phyloP scores from a whole-genome alignment of 2,797 vertebrate species.

The Arctocebus calabarensis region DNA sequence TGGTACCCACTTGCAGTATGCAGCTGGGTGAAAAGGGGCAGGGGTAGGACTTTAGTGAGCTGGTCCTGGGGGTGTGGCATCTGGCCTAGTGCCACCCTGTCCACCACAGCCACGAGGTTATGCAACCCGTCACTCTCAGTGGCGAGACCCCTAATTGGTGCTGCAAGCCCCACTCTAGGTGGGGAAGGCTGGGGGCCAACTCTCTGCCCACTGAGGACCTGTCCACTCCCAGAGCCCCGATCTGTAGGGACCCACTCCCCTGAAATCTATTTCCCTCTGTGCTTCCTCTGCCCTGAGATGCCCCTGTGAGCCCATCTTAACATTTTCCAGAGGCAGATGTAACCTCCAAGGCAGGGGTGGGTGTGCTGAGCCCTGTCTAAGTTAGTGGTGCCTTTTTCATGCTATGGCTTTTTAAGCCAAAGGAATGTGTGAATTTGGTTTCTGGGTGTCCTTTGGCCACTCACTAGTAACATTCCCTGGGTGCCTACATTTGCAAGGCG shows the following conservation, averaged over 20 bases:
- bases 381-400: neutral
- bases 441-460: neutral
- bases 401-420: neutral
- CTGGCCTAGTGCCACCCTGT: neutral
- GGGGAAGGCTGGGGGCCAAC: rapidly evolving
- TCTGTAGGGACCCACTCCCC: neutral
- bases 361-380: rapidly evolving
- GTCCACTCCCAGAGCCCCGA: rapidly evolving
- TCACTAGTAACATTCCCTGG: rapidly evolving
- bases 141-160: neutral
- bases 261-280: rapidly evolving
- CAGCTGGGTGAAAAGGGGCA: rapidly evolving
- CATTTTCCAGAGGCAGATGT: rapidly evolving
- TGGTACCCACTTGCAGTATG: rapidly evolving
- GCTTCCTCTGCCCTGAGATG: neutral
- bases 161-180: no score
- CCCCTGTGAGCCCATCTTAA: neutral
- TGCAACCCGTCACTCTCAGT: neutral
- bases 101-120: constrained; percentile 10
- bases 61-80: rapidly evolving
- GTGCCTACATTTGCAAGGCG: rapidly evolving
- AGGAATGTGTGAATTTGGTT: rapidly evolving
- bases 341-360: rapidly evolving
- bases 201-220: neutral
- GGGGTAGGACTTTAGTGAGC: rapidly evolving